phyloP scores from a whole-genome alignment of 2,888 invertebrate species.

The Cheilosia variabilis region DNA sequence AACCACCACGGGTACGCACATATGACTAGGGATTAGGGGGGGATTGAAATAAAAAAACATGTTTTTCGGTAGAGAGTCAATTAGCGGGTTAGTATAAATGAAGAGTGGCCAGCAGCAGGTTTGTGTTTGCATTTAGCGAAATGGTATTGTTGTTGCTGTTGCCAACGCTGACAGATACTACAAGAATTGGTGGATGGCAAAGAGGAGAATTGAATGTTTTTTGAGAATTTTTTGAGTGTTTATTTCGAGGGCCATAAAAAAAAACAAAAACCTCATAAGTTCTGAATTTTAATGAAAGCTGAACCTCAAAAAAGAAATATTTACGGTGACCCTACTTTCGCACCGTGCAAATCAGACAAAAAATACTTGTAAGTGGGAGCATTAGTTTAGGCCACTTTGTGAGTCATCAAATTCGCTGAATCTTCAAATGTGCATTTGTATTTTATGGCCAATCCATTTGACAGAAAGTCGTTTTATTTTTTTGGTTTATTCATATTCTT shows the following conservation, averaged over 20 bases:
- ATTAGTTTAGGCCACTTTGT: conserved; percentile 2
- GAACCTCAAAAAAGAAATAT: background rate
- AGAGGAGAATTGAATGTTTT: conserved; percentile 41
- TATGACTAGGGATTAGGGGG: conserved; percentile 3
- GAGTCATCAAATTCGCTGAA: conserved; percentile 1
- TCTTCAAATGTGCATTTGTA: background rate
- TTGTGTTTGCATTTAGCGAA: conserved; percentile 51
- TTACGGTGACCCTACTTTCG: background rate
- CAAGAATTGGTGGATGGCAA: conserved; percentile 29
- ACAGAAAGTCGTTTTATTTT: background rate
- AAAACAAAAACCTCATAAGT: conserved; percentile 7
- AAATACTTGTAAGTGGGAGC: background rate
- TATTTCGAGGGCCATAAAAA: conserved; percentile 41
- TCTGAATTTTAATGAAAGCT: conserved; percentile 49
- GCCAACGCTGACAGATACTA: background rate
- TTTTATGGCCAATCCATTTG: background rate
- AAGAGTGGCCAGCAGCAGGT: conserved; percentile 30
- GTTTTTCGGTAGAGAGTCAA: conserved; percentile 28
- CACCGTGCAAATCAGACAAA: conserved; percentile 1
- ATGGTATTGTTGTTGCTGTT: background rate
- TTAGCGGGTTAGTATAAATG: conserved; percentile 58
- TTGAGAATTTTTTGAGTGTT: conserved; percentile 44
- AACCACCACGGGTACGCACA: background rate
- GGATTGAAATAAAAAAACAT: conserved; percentile 38
- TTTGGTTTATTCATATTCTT: background rate